Percentiles rank a stretch among this genome's conserved stretches.
phyloP scores from a whole-genome alignment of 2,888 invertebrate genomes.

The Thymelicus lineola region DNA sequence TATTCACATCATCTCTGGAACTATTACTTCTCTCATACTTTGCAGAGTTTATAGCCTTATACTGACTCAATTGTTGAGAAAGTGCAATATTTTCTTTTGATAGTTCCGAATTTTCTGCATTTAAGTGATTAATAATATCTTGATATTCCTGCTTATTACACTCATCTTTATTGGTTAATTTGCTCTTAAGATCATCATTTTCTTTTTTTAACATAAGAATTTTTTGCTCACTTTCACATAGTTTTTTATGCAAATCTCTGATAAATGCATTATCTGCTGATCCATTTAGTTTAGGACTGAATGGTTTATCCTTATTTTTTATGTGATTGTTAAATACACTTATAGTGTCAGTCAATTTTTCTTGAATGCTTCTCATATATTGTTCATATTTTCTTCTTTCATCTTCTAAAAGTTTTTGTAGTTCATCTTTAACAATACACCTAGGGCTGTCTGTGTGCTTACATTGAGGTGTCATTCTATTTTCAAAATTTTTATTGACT shows the following conservation, averaged over 20 bases:
- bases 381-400: constrained; percentile 78
- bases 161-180: constrained; percentile 54
- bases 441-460: constrained; percentile 50
- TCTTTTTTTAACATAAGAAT: constrained; percentile 78
- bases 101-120: constrained; percentile 74
- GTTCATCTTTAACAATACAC: constrained; percentile 69
- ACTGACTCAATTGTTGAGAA: constrained; percentile 70
- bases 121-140: constrained; percentile 74
- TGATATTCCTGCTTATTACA: constrained; percentile 68
- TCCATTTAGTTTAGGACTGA: constrained; percentile 46
- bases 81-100: constrained; percentile 76
- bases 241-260: constrained; percentile 71
- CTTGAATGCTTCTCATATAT: constrained; percentile 65
- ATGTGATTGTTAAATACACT: constrained; percentile 68
- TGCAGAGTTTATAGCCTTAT: constrained; percentile 59
- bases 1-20: constrained; percentile 60
- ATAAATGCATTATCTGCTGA: constrained; percentile 61
- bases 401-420: constrained; percentile 67
- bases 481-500: constrained; percentile 53
- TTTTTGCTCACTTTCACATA: constrained; percentile 80
- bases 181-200: constrained; percentile 70
- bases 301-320: constrained; percentile 56
- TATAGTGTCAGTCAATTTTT: constrained; percentile 70
- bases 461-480: constrained; percentile 40
- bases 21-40: constrained; percentile 58